Percentiles rank a stretch among this genome's conserved stretches.
These are phyloP conservation scores for Otolemur crassicaudatus DNA, from an alignment of 2,797 vertebrate genomes.

Conservation along the genomic window DNA sequence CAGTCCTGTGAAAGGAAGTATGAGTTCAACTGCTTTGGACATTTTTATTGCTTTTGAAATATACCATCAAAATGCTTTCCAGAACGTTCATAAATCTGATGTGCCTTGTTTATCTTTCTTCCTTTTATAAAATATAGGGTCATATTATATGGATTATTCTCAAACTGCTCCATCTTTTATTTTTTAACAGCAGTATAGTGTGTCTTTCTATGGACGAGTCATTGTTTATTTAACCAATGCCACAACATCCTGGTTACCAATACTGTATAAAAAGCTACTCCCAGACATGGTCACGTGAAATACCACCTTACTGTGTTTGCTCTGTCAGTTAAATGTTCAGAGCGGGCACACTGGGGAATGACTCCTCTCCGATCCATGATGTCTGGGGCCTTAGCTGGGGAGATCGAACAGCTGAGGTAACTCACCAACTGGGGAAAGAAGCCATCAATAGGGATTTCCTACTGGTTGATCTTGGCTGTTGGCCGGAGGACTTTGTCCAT, in stretches of 20 bases:
- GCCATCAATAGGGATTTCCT: not conserved
- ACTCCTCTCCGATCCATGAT: not conserved
- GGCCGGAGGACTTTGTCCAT: not conserved
- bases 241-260: not conserved
- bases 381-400: not conserved
- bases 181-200: not conserved
- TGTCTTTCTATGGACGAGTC: not conserved
- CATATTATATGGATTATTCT: not conserved
- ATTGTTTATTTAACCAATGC: not conserved
- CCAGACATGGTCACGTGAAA: not conserved
- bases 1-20: not conserved
- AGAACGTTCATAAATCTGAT: not conserved
- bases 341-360: not conserved
- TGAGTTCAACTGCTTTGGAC: not conserved
- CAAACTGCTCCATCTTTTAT: not conserved
- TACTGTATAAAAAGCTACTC: not conserved
- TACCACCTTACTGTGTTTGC: not conserved
- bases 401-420: not conserved
- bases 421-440: not conserved
- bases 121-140: not conserved
- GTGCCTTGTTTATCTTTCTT: not conserved
- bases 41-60: slow-evolving; percentile 45
- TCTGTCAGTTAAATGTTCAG: not conserved
- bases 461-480: not conserved
- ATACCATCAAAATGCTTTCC: not conserved